These are phyloP conservation scores for Ecdyonurus torrentis DNA, from an alignment of 2,888 invertebrate genomes.

Conservation along the genomic window DNA sequence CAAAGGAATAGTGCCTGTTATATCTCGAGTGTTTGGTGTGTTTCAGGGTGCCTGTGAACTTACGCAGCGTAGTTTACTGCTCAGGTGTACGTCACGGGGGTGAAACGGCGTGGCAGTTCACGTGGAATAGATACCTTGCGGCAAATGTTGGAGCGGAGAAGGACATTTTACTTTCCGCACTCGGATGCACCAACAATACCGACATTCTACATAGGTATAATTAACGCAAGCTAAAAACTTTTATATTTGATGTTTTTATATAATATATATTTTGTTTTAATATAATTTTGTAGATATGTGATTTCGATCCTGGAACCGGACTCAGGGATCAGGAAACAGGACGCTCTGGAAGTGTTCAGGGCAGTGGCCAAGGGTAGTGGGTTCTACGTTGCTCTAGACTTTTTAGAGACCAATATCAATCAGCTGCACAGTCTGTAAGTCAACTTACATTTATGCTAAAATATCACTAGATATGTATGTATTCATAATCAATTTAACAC, in stretches of 20 bases:
- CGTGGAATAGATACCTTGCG: conserved; percentile 57
- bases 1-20: too few relatives aligned
- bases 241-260: too few relatives aligned
- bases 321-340: conserved; percentile 12
- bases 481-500: too few relatives aligned
- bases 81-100: conserved; percentile 69
- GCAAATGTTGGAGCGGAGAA: conserved; percentile 61
- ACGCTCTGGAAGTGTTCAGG: conserved; percentile 6
- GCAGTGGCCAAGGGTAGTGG: conserved; percentile 26
- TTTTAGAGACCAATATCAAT: conserved; percentile 44
- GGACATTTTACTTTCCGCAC: conserved; percentile 51
- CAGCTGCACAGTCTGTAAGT: conserved; percentile 50
- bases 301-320: background rate
- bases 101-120: conserved; percentile 75
- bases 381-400: conserved; percentile 51
- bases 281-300: too few relatives aligned
- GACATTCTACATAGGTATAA: conserved; percentile 61
- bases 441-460: too few relatives aligned
- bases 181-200: conserved; percentile 68
- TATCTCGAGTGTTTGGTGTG: too few relatives aligned
- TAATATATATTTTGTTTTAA: too few relatives aligned
- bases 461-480: too few relatives aligned
- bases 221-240: too few relatives aligned
- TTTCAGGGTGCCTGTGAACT: conserved; percentile 40
- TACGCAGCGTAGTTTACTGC: conserved; percentile 66